Conservation (phyloP, 64 coral and sea anemone species). For the Montipora sp. region DNA sequence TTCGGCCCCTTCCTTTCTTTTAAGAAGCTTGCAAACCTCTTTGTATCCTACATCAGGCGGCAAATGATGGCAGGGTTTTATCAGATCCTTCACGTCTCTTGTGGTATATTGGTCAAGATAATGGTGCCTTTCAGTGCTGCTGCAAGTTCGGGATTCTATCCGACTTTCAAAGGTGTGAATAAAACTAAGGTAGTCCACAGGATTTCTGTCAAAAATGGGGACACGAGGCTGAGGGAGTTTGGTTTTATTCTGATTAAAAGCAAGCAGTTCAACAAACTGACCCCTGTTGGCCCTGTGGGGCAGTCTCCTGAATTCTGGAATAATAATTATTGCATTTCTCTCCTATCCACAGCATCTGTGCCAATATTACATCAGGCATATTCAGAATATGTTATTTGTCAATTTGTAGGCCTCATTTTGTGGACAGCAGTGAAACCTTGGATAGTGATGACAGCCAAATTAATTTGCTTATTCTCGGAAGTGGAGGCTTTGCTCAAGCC, state of each 20-base stretch:
- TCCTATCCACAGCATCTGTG: too few species aligned
- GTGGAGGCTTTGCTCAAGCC: conserved; percentile 71
- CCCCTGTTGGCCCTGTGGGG: neutral
- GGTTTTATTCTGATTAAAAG: neutral
- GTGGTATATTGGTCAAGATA: too few species aligned
- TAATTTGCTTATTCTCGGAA: conserved; percentile 67
- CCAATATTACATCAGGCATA: too few species aligned
- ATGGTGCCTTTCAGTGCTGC: too few species aligned
- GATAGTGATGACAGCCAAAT: conserved; percentile 93
- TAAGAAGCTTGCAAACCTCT: conserved; percentile 7
- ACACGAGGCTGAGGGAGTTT: conserved; percentile 5
- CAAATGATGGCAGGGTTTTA: too few species aligned
- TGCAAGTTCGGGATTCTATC: too few species aligned
- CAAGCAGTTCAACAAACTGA: neutral
- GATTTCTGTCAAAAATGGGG: neutral
- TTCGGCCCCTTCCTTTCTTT: neutral
- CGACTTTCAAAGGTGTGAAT: too few species aligned
- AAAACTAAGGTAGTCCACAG: neutral
- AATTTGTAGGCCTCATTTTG: conserved; percentile 74
- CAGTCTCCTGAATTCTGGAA: neutral
- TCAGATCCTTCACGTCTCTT: neutral
- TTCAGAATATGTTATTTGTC: neutral
- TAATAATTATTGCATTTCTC: too few species aligned
- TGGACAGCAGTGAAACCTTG: conserved; percentile 85
- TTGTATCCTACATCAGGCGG: neutral